Evolutionary conservation across 2,797 vertebrate species (phyloP), one percentile per base, ranked within the genome.

Genomic region (Danio choprae): DNA sequence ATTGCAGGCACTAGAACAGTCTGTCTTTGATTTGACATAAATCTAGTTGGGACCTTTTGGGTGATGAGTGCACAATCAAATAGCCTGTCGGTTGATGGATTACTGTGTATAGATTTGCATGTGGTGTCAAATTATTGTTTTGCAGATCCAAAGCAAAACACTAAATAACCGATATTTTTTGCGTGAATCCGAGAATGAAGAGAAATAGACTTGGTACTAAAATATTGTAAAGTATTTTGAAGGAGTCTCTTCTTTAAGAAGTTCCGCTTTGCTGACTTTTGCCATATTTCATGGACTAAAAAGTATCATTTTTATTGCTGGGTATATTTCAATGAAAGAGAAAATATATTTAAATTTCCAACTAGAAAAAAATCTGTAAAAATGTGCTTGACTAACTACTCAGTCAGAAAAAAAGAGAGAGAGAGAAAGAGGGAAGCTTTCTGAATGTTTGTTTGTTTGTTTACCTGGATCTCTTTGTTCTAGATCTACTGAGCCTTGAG

Each of bases 91-190:
- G 88, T 88, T 64, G 83, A 90, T 89, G 88, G 87, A 89, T 91
- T 90, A 81, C 86, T 89, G 87, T 92, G 88, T 87, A 87, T 91
- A 90, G 87, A 88, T 90, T 86, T 93, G 93, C 92, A 94, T 94
- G 93, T 91, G 79, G 89, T 86, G 86, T 86, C 83, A 81, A 82
- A 85, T 82, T 85, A 82, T 89, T 88, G 87, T 87, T 86, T 90
- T 82, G 79, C 81, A 81, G 83, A 90, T 77, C 82, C 29, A 53
- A 77, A 79, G 79, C 20, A 65, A 69, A 62, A 74, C 83, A 83
- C 82, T 79, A 87, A 88, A 85, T 72, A 64, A 87, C 78, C 75
- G 69, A 85, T 89, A 84, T 83, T 82, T 82, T 89, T 90, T 82
- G 85, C 90, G 78, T 84, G 81, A 90, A 73, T 83, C 88, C 79